A percentile compares a stretch with the other conserved stretches of the same genome.
Conservation (phyloP, 2,888 invertebrate genomes). For the Thysanoteuthis rhombus region DNA sequence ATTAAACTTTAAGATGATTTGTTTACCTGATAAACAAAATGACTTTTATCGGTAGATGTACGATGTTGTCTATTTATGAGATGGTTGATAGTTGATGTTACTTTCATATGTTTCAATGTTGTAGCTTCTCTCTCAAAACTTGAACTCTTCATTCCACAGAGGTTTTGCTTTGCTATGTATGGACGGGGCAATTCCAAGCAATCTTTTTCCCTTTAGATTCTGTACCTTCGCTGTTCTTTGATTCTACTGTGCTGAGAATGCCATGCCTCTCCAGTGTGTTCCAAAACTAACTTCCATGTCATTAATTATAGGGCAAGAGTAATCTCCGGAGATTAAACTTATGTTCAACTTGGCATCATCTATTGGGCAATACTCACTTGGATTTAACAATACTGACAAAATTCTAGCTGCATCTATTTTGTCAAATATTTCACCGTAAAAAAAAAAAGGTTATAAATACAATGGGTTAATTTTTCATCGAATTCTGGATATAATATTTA, state of each 20-base stretch:
- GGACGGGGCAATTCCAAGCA: background rate
- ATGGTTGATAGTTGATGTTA: background rate
- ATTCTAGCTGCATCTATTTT: background rate
- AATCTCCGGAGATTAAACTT: background rate
- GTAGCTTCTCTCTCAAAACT: background rate
- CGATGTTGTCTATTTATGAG: conserved; percentile 12
- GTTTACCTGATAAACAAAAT: background rate
- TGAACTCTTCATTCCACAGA: background rate
- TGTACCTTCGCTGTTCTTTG: background rate
- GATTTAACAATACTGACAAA: background rate
- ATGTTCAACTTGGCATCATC: background rate
- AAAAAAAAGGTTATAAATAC: background rate
- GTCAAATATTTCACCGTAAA: background rate
- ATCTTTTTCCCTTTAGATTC: background rate
- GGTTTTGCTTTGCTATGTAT: background rate
- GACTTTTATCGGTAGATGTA: background rate
- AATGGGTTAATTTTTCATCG: background rate
- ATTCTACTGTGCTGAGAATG: background rate
- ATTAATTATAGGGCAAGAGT: background rate
- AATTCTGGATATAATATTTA: background rate
- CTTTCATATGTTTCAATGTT: background rate
- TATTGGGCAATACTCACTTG: no score
- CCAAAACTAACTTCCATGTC: conserved; percentile 12
- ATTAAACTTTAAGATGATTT: no score
- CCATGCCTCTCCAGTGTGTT: background rate